Conservation (phyloP, 1,140 invertebrate species). For the Diprion similis region DNA sequence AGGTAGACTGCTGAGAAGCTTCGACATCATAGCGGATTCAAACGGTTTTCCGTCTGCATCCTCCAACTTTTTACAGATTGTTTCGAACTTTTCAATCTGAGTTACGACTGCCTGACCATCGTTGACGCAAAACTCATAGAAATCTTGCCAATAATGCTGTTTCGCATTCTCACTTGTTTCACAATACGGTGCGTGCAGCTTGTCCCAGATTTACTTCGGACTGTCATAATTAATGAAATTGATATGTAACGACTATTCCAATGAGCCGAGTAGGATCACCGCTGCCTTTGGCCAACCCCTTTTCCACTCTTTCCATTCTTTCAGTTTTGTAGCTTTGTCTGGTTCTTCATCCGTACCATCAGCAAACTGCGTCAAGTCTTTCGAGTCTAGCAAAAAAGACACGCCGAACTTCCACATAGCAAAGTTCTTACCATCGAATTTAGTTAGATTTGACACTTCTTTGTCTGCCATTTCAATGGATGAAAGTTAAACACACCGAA, state of each 20-base stretch:
- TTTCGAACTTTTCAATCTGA: constrained; percentile 19
- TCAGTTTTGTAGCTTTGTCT: constrained; percentile 16
- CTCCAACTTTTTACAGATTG: constrained; percentile 14
- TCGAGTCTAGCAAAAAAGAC: background rate
- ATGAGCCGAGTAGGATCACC: constrained; percentile 17
- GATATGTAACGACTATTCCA: background rate
- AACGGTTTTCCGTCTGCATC: background rate
- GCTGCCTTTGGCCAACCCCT: constrained; percentile 14
- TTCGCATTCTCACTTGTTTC: background rate
- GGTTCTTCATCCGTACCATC: background rate
- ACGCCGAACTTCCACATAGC: constrained; percentile 18
- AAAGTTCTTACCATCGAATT: constrained; percentile 18
- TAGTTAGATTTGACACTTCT: constrained; percentile 17
- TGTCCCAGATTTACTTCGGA: constrained; percentile 21
- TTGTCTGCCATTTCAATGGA: constrained; percentile 15
- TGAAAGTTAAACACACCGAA: background rate
- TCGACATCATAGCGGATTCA: constrained; percentile 6
- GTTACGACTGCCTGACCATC: background rate
- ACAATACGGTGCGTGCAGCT: constrained; percentile 14
- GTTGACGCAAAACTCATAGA: constrained; percentile 13
- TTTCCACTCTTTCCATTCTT: constrained; percentile 19
- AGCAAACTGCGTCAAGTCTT: background rate
- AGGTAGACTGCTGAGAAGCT: constrained; percentile 15
- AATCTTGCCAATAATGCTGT: constrained; percentile 12
- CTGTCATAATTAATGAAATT: constrained; percentile 14